Conservation (phyloP, 1,140 invertebrate genomes). For the Heliothis virescens region DNA sequence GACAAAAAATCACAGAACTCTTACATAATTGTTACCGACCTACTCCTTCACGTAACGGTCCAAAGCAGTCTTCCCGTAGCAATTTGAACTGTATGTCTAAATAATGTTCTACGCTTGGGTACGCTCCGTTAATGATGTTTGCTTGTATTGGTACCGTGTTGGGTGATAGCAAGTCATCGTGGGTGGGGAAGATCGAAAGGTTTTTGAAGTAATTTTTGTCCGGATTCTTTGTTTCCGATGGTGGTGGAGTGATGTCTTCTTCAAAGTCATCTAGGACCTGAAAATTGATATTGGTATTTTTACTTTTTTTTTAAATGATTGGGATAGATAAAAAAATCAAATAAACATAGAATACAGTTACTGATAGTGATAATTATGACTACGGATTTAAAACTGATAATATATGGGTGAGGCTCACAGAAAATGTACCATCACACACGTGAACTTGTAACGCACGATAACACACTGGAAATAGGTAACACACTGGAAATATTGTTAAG, state of each 20-base stretch:
- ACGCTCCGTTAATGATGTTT: conserved; percentile 77
- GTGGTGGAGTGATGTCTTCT: background rate
- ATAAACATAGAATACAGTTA: no score
- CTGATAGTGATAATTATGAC: no score
- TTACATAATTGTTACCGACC: conserved; percentile 68
- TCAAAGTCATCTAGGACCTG: background rate
- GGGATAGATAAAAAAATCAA: background rate
- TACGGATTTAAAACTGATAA: no score
- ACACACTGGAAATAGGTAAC: background rate
- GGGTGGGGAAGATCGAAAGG: conserved; percentile 72
- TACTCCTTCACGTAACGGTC: conserved; percentile 79
- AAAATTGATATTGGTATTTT: background rate
- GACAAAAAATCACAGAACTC: conserved; percentile 7
- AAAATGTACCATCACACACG: no score
- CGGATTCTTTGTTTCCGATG: conserved; percentile 31
- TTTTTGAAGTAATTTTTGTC: conserved; percentile 68
- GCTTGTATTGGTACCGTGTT: conserved; percentile 65
- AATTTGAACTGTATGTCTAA: conserved; percentile 79
- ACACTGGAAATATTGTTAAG: conserved; percentile 5
- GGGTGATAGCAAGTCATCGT: conserved; percentile 67
- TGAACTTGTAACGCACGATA: conserved; percentile 2
- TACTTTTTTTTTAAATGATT: background rate
- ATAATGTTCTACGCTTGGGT: conserved; percentile 73
- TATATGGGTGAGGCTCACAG: background rate
- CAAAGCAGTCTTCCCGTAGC: conserved; percentile 78